Conservation (phyloP, 2,113 vertebrate genomes). For the Eulemur macaco region DNA sequence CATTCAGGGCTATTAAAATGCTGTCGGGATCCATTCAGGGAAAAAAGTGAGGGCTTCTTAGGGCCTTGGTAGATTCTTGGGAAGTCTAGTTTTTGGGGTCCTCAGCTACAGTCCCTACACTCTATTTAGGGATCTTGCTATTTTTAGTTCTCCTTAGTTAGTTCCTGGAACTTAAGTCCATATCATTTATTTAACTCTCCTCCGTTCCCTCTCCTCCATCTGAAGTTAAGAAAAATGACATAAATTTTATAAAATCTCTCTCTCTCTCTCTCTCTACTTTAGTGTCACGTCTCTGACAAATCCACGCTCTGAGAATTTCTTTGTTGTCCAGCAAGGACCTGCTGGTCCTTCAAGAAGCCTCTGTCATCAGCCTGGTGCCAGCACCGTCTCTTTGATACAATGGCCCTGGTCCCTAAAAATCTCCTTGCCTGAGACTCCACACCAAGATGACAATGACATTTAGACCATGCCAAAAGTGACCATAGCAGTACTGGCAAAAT, state of each 20-base stretch:
- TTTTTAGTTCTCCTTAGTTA: slow-evolving; percentile 39
- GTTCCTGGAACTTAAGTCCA: slow-evolving; percentile 26
- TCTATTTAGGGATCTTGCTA: background rate
- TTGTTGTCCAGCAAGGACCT: background rate
- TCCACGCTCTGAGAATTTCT: background rate
- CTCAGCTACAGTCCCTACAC: background rate
- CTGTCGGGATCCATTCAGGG: slow-evolving; percentile 33
- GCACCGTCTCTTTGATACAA: background rate
- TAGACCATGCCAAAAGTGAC: background rate
- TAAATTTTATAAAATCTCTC: background rate
- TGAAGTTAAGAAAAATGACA: background rate
- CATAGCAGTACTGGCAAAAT: background rate
- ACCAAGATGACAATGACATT: background rate
- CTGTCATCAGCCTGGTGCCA: background rate
- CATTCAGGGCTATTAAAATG: background rate
- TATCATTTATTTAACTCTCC: background rate
- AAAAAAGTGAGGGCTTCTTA: background rate
- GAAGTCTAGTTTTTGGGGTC: background rate
- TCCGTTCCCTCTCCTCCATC: background rate
- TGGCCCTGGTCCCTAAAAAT: background rate
- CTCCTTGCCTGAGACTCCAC: background rate
- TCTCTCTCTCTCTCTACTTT: background rate
- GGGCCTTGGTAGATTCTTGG: background rate
- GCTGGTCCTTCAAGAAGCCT: background rate
- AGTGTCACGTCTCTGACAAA: background rate